Conservation (phyloP, 1,140 invertebrate species). For the Diorhabda elongata region DNA sequence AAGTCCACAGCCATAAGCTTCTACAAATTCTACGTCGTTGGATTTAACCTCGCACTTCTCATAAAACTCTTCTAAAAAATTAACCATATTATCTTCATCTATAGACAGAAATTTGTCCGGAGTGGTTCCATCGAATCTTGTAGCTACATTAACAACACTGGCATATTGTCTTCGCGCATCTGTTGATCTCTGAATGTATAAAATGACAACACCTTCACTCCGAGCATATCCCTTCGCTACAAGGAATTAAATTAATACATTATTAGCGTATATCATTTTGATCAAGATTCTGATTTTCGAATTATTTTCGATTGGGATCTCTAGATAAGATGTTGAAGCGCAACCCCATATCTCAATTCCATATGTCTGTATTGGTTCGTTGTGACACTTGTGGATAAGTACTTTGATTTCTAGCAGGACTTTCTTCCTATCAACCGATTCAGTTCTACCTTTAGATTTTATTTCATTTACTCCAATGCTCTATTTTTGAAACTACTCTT, state of each 20-base stretch:
- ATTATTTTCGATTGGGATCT: no score
- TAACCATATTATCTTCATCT: slow-evolving; percentile 51
- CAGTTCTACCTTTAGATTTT: no score
- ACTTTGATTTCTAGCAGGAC: no score
- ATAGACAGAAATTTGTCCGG: slow-evolving; percentile 52
- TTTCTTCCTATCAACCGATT: no score
- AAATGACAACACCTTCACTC: slow-evolving; percentile 72
- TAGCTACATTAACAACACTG: slow-evolving; percentile 57
- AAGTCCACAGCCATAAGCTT: slow-evolving; percentile 62
- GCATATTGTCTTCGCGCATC: slow-evolving; percentile 74
- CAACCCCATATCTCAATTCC: no score
- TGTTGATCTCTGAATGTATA: slow-evolving; percentile 78
- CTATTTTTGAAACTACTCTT: no score
- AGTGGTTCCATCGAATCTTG: slow-evolving; percentile 63
- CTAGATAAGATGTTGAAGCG: no score
- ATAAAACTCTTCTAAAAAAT: slow-evolving; percentile 58
- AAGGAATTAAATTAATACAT: slow-evolving; percentile 22
- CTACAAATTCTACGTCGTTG: slow-evolving; percentile 62
- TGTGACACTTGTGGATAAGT: no score
- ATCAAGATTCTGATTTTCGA: no score
- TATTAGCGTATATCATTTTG: no score
- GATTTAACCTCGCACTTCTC: slow-evolving; percentile 60
- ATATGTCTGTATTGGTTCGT: no score
- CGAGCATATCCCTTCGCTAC: slow-evolving; percentile 71
- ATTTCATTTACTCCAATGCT: no score